Percentiles rank a stretch among this genome's conserved stretches.
Evolutionary conservation across 2,888 invertebrate species (phyloP).

Genomic region (Euproctis similis): DNA sequence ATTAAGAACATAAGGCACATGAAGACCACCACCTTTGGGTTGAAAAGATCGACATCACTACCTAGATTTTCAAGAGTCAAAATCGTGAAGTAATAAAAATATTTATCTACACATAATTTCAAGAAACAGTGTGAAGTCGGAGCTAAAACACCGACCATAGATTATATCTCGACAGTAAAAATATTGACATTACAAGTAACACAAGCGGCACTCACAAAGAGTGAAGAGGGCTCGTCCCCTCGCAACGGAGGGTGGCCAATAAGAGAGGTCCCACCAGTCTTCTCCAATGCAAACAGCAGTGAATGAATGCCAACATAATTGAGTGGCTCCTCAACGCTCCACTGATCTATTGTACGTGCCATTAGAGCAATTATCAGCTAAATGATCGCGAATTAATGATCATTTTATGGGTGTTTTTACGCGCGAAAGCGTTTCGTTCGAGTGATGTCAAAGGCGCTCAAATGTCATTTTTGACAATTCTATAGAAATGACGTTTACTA

Average conservation of each 20-base stretch:
- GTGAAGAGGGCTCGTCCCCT: conserved; percentile 33
- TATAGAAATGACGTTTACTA: too few relatives aligned
- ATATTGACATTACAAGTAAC: conserved; percentile 26
- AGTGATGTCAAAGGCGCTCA: conserved; percentile 6
- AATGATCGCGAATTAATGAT: conserved; percentile 57
- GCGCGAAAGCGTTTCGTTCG: conserved; percentile 33
- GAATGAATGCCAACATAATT: conserved; percentile 66
- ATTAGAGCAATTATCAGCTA: conserved; percentile 63
- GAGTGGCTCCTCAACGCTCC: conserved; percentile 48
- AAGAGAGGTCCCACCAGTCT: conserved; percentile 50
- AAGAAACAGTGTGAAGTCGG: too few relatives aligned
- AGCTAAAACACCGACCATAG: too few relatives aligned
- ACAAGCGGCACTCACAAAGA: conserved; percentile 27
- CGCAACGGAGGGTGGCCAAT: conserved; percentile 45
- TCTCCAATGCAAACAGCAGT: conserved; percentile 53
- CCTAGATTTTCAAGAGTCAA: too few relatives aligned
- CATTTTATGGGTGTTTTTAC: conserved; percentile 57
- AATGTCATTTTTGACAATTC: conserved; percentile 2
- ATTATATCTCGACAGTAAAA: conserved; percentile 28
- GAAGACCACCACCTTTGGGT: too few relatives aligned
- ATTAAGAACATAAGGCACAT: too few relatives aligned
- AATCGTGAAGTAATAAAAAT: too few relatives aligned
- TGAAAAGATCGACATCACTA: too few relatives aligned
- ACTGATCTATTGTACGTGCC: conserved; percentile 55
- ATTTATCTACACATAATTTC: too few relatives aligned